phyloP scores from a whole-genome alignment of 2,797 vertebrate species.

The Rachycentron canadum region DNA sequence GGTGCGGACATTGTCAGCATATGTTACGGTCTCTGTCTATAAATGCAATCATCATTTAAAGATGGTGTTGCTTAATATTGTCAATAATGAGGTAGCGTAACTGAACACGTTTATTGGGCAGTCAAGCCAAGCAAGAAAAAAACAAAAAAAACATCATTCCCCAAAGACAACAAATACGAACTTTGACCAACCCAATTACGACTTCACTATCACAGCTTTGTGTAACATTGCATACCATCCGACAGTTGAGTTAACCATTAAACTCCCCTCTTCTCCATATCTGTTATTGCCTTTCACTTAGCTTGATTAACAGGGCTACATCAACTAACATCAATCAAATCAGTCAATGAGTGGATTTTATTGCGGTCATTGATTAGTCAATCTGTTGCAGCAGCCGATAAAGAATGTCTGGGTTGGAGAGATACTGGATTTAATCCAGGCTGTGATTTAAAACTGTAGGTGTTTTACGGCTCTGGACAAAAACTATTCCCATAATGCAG shows the following conservation, averaged over 20 bases:
- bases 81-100: not conserved
- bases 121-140: slow-evolving; percentile 5
- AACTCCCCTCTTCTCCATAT: slow-evolving; percentile 44
- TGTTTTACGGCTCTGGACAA: slow-evolving; percentile 26
- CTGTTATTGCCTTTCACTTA: slow-evolving; percentile 74
- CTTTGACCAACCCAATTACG: slow-evolving; percentile 52
- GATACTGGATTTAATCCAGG: slow-evolving; percentile 26
- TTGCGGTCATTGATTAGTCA: slow-evolving; percentile 68
- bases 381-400: slow-evolving; percentile 41
- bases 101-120: slow-evolving; percentile 20
- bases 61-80: not conserved
- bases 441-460: not conserved
- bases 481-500: slow-evolving; percentile 21
- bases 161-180: slow-evolving; percentile 65
- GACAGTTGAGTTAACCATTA: slow-evolving; percentile 70
- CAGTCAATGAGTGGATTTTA: slow-evolving; percentile 64
- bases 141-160: slow-evolving; percentile 16
- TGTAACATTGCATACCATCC: slow-evolving; percentile 43
- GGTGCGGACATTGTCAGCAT: slow-evolving; percentile 28
- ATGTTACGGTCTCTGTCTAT: slow-evolving; percentile 4
- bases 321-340: slow-evolving; percentile 66
- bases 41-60: slow-evolving; percentile 25
- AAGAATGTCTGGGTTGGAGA: slow-evolving; percentile 24
- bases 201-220: slow-evolving; percentile 51
- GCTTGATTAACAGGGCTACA: slow-evolving; percentile 69